A percentile compares a stretch with the other conserved stretches of the same genome.
phyloP scores from a whole-genome alignment of 1,140 invertebrate genomes.

The Solen grandis region DNA sequence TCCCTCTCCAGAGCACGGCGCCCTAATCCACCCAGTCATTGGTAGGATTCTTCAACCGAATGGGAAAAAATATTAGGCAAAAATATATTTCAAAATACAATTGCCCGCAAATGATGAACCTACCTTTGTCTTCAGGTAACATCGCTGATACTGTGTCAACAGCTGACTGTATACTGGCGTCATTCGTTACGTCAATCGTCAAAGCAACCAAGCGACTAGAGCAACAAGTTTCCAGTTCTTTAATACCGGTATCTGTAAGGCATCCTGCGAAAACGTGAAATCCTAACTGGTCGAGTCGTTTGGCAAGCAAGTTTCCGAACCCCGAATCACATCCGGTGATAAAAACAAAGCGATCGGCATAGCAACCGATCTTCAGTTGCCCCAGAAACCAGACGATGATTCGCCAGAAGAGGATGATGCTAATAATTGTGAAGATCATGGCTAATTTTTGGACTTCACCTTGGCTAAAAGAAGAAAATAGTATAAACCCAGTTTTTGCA shows the following conservation, averaged over 20 bases:
- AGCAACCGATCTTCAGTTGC: constrained; percentile 7
- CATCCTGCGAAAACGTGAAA: constrained; percentile 81
- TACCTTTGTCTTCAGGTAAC: constrained; percentile 28
- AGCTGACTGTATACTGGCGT: constrained; percentile 39
- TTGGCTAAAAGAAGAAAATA: too few species aligned
- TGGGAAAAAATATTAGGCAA: too few species aligned
- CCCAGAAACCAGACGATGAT: constrained; percentile 16
- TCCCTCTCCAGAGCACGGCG: too few species aligned
- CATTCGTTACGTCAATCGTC: constrained; percentile 55
- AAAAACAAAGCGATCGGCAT: constrained; percentile 68
- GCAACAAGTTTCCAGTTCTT: constrained; percentile 24
- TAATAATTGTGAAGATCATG: too few species aligned
- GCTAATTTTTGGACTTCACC: too few species aligned
- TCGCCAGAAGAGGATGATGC: background rate
- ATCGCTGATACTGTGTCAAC: constrained; percentile 3
- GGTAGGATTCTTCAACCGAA: too few species aligned
- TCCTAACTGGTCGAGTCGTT: constrained; percentile 76
- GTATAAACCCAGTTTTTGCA: too few species aligned
- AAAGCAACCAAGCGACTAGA: constrained; percentile 34
- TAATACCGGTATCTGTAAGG: constrained; percentile 52
- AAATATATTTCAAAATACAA: too few species aligned
- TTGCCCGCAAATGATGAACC: too few species aligned
- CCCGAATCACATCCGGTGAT: constrained; percentile 82
- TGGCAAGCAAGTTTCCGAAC: constrained; percentile 79
- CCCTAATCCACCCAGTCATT: too few species aligned